Conservation (phyloP, 2,888 invertebrate species). For the Boloria selene region DNA sequence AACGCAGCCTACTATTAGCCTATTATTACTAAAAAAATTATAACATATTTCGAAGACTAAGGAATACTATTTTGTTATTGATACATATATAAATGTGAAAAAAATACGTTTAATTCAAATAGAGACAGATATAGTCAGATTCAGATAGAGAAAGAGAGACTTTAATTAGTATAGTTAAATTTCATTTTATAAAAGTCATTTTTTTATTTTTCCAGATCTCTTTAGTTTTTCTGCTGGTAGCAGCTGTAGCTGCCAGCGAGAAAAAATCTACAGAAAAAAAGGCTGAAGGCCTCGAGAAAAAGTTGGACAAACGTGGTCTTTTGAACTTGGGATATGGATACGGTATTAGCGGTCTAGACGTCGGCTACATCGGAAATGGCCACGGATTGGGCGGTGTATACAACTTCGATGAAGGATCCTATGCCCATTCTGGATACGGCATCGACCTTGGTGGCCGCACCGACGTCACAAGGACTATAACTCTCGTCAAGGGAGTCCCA, state of each 20-base stretch:
- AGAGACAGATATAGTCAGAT: too few relatives aligned
- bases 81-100: neutral
- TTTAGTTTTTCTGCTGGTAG: conserved; percentile 89
- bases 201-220: conserved; percentile 81
- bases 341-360: conserved; percentile 87
- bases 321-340: conserved; percentile 91
- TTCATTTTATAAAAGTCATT: neutral
- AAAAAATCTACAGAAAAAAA: conserved; percentile 83
- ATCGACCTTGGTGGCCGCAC: conserved; percentile 63
- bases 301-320: conserved; percentile 91
- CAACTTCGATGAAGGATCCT: conserved; percentile 62
- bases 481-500: conserved; percentile 85
- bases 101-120: too few relatives aligned
- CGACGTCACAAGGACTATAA: conserved; percentile 84
- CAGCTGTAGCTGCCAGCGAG: conserved; percentile 87
- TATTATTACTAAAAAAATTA: too few relatives aligned
- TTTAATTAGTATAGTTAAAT: neutral
- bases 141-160: too few relatives aligned
- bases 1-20: too few relatives aligned
- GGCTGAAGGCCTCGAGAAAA: conserved; percentile 86
- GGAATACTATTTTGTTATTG: neutral
- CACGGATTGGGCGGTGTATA: conserved; percentile 82
- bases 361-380: conserved; percentile 86
- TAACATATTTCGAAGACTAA: too few relatives aligned
- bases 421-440: conserved; percentile 48